Evolutionary conservation across 2,888 invertebrate genomes (phyloP).

Genomic region (Drosophila longiperda): DNA sequence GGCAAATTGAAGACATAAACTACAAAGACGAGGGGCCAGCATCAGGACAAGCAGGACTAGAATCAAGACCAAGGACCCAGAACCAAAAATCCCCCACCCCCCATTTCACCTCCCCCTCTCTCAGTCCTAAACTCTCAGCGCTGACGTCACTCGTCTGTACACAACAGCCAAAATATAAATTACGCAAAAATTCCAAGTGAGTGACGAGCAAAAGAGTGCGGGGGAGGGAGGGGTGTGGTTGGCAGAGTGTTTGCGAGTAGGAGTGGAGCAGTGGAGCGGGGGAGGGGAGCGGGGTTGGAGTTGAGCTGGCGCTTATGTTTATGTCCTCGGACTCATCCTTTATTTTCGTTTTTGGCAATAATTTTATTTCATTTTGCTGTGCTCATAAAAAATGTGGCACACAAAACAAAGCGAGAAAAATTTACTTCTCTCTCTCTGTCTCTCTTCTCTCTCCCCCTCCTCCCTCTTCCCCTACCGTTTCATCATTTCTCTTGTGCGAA

Average conservation of each 20-base stretch:
- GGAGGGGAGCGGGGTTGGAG: neutral
- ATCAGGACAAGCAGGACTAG: neutral
- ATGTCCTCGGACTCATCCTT: conserved; percentile 45
- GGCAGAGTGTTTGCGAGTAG: neutral
- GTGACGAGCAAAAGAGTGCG: conserved; percentile 40
- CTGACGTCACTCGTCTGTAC: conserved; percentile 40
- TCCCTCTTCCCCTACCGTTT: too few relatives aligned
- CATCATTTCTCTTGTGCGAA: conserved; percentile 6
- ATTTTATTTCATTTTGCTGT: conserved; percentile 71
- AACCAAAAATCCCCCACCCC: neutral
- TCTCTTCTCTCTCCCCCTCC: neutral
- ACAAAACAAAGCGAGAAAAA: conserved; percentile 23
- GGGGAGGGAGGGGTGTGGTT: neutral
- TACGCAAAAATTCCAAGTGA: conserved; percentile 62
- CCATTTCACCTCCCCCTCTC: too few relatives aligned
- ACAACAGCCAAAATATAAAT: conserved; percentile 63
- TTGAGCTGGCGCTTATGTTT: conserved; percentile 29
- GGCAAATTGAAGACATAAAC: conserved; percentile 82
- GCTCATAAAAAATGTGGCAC: conserved; percentile 71
- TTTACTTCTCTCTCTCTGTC: neutral
- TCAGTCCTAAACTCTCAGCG: neutral
- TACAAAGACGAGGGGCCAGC: conserved; percentile 53
- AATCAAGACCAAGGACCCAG: conserved; percentile 1
- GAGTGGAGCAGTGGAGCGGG: neutral
- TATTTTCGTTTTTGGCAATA: conserved; percentile 58